Evolutionary conservation across 2,888 invertebrate genomes (phyloP).

Genomic region (Apodemia zela): DNA sequence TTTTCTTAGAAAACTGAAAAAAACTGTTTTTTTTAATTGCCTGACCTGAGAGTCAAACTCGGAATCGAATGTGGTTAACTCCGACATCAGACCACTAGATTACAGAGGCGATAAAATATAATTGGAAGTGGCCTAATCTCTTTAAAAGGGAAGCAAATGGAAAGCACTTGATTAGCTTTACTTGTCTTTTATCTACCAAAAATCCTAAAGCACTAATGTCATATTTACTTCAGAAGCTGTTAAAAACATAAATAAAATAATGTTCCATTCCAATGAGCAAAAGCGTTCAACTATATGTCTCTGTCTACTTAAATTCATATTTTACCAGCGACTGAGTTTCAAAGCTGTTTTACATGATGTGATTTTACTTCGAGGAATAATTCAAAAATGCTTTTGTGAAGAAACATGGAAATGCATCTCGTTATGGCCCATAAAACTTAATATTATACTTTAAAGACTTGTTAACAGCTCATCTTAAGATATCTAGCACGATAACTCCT

Average conservation of each 20-base stretch:
- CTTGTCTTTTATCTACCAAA: too few relatives aligned
- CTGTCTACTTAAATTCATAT: slow-evolving; percentile 10
- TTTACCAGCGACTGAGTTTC: slow-evolving; percentile 3
- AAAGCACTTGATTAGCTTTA: too few relatives aligned
- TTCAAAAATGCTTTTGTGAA: slow-evolving; percentile 6
- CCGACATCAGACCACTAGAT: too few relatives aligned
- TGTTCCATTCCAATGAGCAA: not conserved
- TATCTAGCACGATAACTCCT: not conserved
- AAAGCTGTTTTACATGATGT: slow-evolving; percentile 11
- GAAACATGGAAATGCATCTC: slow-evolving; percentile 4
- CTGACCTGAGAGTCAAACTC: too few relatives aligned
- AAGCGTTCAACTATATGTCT: slow-evolving; percentile 9
- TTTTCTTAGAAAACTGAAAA: too few relatives aligned
- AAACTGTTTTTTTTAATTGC: too few relatives aligned
- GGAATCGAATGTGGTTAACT: too few relatives aligned
- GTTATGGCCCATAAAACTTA: slow-evolving; percentile 1
- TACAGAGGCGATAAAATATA: too few relatives aligned
- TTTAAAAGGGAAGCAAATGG: too few relatives aligned
- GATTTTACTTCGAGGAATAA: slow-evolving; percentile 7
- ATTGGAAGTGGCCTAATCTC: too few relatives aligned
- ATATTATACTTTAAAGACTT: not conserved
- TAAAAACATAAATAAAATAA: not conserved
- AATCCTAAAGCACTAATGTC: too few relatives aligned
- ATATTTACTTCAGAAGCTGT: not conserved
- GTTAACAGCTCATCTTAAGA: not conserved